Evolutionary conservation across 2,888 invertebrate species (phyloP), one percentile per base, ranked within the genome.

Genomic region (Muschampia plurimacula): DNA sequence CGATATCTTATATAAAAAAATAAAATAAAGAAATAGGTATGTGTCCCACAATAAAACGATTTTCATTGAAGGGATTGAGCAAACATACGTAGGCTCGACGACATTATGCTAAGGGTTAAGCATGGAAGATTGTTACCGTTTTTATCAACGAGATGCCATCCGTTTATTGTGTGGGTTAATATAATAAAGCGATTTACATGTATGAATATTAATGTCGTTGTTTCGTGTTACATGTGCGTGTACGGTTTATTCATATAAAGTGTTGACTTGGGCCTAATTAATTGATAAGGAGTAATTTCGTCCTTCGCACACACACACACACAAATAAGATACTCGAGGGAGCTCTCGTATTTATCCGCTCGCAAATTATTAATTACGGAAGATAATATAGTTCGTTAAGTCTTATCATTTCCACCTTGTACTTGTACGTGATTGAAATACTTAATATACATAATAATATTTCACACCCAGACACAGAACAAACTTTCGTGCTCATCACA

Each of bases 141-240:
- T 73, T 75, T 73, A 67, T 63, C 49, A 72, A 6, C 72, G 28
- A 22, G 13, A 69, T 52, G 41, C 41, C 52, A 63, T 55, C 52
- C 52, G 12, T 28, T 72, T 67, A 59, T 71, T 73, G 22, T 74
- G 68, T 60, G 73, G 69, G 73, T 73, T 59, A 60, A 66, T 71
- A 74, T 77, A 75, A 77, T 77, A 77, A 77, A 78, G 76, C 74
- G 69, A 76, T 78, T 79, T 75, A 72, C 75, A 78, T 78, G 62
- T 67, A 68, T 77, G 77, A 78, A 77, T 79, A 79, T 77, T 76
- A 75, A 78, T 73, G 60, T 52, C 52, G 67, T n/a, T 68, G 57
- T 71, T 63, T 63, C 67, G 68, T 59, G 68, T 72, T 71, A 12
- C 41, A 28, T 57, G 67, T 73, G 70, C 69, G 74, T 70, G 22